Evolutionary conservation across 2,797 vertebrate species (phyloP).

Genomic region (Gouania willdenowi): DNA sequence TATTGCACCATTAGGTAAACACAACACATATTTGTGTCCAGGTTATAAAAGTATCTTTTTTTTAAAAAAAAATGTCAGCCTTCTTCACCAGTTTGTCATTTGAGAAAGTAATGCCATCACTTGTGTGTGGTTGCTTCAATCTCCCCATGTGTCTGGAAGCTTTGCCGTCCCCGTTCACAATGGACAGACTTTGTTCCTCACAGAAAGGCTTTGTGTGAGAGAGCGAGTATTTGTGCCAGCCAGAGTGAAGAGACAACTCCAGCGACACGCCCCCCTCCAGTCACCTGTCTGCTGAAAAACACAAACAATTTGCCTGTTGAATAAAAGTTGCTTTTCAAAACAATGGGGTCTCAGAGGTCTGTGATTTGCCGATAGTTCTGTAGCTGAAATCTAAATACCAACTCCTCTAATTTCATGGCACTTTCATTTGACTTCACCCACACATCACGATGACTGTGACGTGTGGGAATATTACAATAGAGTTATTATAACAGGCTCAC

Average conservation of each 20-base stretch:
- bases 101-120: slow-evolving; percentile 15
- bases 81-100: slow-evolving; percentile 19
- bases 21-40: too few species aligned
- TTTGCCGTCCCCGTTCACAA: slow-evolving; percentile 43
- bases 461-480: slow-evolving; percentile 65
- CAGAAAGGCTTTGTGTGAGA: slow-evolving; percentile 64
- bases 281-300: slow-evolving; percentile 20
- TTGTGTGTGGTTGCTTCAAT: slow-evolving; percentile 47
- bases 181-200: slow-evolving; percentile 61
- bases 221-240: slow-evolving; percentile 64
- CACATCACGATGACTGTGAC: slow-evolving; percentile 39
- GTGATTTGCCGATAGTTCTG: background rate
- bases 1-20: too few species aligned
- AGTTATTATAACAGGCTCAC: slow-evolving; percentile 51
- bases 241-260: slow-evolving; percentile 64
- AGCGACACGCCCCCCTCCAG: slow-evolving; percentile 25
- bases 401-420: background rate
- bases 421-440: slow-evolving; percentile 1
- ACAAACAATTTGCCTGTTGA: too few species aligned
- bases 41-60: too few species aligned
- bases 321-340: too few species aligned
- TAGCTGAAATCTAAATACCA: background rate
- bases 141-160: slow-evolving; percentile 37
- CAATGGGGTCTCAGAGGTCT: background rate
- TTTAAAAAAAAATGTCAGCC: too few species aligned